Base-by-base conservation (phyloP, 2,888 invertebrate genomes). In the Drosophila aldrichi region DNA sequence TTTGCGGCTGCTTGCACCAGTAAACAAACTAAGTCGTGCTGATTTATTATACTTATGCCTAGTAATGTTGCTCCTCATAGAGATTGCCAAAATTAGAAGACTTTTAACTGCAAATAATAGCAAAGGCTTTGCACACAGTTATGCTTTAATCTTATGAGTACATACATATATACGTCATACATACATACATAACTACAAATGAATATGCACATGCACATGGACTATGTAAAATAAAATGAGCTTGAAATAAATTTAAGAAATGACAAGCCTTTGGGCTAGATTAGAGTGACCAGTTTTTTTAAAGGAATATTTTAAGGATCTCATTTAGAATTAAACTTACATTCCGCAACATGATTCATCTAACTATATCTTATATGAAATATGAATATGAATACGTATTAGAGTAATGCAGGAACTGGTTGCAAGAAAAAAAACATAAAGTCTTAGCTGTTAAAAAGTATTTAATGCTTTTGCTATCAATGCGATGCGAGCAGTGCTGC, bases 1-100 rank as follows among this genome's bases (percentile, higher is more conserved):
- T 76, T 76, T 72, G 34, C 36, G 51, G 20, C 41, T 25, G 54
- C 52, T 65, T 43, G 41, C 58, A 61, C 58, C 61, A 58, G 38
- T 61, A 61, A 48, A 51, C 58, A n/a, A 14, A 38, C 44, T 6
- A 14, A 43, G 43, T 20, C 8, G 40, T 20, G 29, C 18, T 55
- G 69, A 16, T 10, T 2, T 25, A 32, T 32, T 32, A 9, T 43
- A 46, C 16, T 48, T 40, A 16, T 44, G 38, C 12, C 6, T 49
- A 22, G 29, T n/a, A 40, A 25, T 43, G 22, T 64, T 51, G 34
- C 10, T 41, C 44, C 16, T 51, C 29, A 43, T 29, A 36, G 34
- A 36, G 22, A 38, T 63, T n/a, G 34, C 8, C 36, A 36, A 36
- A 36, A 36, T 36, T 20, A 44, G 36, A 32, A 25, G 14, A 38